These are phyloP conservation scores for Amaurobius ferox DNA, from an alignment of 2,888 invertebrate species.

Conservation along the genomic window DNA sequence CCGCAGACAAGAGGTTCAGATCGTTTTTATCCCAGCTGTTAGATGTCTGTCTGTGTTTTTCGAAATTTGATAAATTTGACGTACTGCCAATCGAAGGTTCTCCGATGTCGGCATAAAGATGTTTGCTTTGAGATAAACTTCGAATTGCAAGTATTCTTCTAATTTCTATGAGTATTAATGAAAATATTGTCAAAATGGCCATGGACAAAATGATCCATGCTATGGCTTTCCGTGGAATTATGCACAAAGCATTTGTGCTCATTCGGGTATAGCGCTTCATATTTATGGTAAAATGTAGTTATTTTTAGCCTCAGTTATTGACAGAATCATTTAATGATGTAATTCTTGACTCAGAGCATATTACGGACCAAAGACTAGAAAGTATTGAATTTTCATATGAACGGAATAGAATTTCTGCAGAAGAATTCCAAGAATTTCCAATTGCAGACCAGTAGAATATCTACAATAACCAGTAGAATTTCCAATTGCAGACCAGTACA, in stretches of 20 bases:
- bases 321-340: too few species aligned
- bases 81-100: background rate
- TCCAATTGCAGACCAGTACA: too few species aligned
- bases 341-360: too few species aligned
- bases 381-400: too few species aligned
- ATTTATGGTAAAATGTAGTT: background rate
- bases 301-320: background rate
- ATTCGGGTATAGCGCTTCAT: conserved; percentile 44
- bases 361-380: too few species aligned
- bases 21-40: background rate
- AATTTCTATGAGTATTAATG: conserved; percentile 46
- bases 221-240: conserved; percentile 50
- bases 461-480: too few species aligned
- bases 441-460: too few species aligned
- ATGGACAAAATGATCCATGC: conserved; percentile 45
- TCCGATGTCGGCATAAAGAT: background rate
- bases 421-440: too few species aligned
- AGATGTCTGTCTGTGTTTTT: background rate
- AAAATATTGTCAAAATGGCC: conserved; percentile 46
- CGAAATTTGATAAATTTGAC: too few species aligned
- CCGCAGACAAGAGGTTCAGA: too few species aligned
- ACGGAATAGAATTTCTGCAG: too few species aligned
- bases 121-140: background rate
- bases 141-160: conserved; percentile 26
- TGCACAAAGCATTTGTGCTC: conserved; percentile 26